A percentile compares a stretch with the other conserved stretches of the same genome.
Conservation (phyloP, 2,888 invertebrate genomes). For the Beris chalybata region DNA sequence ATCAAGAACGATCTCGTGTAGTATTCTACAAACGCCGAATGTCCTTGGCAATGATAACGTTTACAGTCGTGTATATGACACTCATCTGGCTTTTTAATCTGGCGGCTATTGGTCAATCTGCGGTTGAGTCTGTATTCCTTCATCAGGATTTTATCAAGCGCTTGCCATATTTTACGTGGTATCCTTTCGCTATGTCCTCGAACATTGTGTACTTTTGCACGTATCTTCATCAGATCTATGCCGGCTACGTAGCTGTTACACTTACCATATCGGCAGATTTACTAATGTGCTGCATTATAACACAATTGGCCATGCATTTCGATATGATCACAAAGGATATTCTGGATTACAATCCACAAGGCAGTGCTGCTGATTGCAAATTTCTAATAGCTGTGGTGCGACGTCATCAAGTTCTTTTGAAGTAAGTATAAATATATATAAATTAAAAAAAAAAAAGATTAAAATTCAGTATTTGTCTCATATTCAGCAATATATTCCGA, state of each 20-base stretch:
- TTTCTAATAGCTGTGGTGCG: slow-evolving; percentile 42
- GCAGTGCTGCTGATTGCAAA: slow-evolving; percentile 36
- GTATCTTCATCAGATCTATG: slow-evolving; percentile 45
- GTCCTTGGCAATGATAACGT: slow-evolving; percentile 44
- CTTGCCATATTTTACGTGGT: slow-evolving; percentile 40
- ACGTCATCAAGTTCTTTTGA: slow-evolving; percentile 46
- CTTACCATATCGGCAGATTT: slow-evolving; percentile 49
- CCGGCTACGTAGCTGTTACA: slow-evolving; percentile 45
- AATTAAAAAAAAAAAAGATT: neutral
- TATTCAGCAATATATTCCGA: too few relatives aligned
- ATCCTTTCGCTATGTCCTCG: slow-evolving; percentile 36
- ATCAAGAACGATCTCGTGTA: slow-evolving; percentile 41
- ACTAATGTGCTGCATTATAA: slow-evolving; percentile 47
- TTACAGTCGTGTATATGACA: slow-evolving; percentile 44
- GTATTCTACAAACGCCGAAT: slow-evolving; percentile 41
- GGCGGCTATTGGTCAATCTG: slow-evolving; percentile 32
- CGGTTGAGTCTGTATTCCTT: slow-evolving; percentile 23
- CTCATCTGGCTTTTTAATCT: slow-evolving; percentile 51
- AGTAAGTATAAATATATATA: slow-evolving; percentile 37
- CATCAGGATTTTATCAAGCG: slow-evolving; percentile 9
- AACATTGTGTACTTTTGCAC: slow-evolving; percentile 42
- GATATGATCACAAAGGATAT: slow-evolving; percentile 43
- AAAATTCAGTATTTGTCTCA: too few relatives aligned
- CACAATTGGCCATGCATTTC: slow-evolving; percentile 52
- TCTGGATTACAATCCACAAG: slow-evolving; percentile 40